These are phyloP conservation scores for Notothenia rossii DNA, from an alignment of 2,113 vertebrate species.

Conservation along the genomic window DNA sequence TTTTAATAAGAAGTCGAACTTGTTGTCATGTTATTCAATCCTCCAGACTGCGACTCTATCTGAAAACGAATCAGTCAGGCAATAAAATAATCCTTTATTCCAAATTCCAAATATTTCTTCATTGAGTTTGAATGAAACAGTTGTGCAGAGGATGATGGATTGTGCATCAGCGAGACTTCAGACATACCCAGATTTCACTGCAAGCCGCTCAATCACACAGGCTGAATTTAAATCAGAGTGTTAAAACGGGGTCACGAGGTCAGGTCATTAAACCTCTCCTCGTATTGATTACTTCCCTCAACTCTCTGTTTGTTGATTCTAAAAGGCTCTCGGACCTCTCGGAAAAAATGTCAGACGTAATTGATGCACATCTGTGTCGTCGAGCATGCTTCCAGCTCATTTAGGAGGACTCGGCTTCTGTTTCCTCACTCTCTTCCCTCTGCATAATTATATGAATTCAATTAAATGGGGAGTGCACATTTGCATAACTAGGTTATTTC, in stretches of 20 bases:
- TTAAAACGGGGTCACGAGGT: conserved; percentile 4
- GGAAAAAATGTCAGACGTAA: conserved; percentile 67
- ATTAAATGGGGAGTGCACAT: conserved; percentile 77
- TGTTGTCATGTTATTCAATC: too few relatives aligned
- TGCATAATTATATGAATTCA: conserved; percentile 79
- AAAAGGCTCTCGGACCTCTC: conserved; percentile 47
- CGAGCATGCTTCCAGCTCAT: conserved; percentile 51
- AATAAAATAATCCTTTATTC: too few relatives aligned
- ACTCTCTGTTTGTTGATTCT: conserved; percentile 36
- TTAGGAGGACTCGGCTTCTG: background rate
- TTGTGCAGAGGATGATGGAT: background rate
- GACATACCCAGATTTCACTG: background rate
- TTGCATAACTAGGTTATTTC: conserved; percentile 80
- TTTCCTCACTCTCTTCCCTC: conserved; percentile 64
- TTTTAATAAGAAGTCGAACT: too few relatives aligned
- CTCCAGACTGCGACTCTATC: too few relatives aligned
- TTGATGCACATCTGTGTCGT: conserved; percentile 65
- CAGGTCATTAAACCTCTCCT: background rate
- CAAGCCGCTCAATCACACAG: background rate
- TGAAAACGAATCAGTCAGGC: too few relatives aligned
- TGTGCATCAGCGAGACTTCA: background rate
- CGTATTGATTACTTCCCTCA: conserved; percentile 37
- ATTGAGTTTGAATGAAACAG: background rate
- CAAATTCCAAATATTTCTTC: too few relatives aligned
- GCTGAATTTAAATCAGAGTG: background rate